These are phyloP conservation scores for Peucedramus taeniatus DNA, from an alignment of 2,113 vertebrate species.

Conservation along the genomic window DNA sequence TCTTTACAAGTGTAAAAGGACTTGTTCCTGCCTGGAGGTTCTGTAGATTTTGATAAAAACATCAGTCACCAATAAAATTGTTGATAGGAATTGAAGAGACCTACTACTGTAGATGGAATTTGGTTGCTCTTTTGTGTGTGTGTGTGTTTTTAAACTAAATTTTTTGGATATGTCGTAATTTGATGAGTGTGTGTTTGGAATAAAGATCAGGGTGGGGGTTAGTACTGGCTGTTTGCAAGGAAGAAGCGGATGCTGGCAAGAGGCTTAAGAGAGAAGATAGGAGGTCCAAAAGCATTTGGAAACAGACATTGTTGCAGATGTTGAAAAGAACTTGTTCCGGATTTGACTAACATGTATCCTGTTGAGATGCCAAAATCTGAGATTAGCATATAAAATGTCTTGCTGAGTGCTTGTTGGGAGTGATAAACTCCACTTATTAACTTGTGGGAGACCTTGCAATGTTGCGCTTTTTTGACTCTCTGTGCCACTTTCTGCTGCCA, in stretches of 20 bases:
- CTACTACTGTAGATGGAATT: neutral
- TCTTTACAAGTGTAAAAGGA: neutral
- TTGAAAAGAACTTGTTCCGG: conserved; percentile 5
- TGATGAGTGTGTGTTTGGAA: neutral
- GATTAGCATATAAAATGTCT: neutral
- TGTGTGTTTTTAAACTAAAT: neutral
- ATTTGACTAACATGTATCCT: neutral
- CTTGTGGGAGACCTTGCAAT: neutral
- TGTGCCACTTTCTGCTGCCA: neutral
- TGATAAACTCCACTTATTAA: neutral
- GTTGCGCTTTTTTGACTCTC: neutral
- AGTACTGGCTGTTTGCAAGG: neutral
- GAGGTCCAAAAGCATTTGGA: neutral
- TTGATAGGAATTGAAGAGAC: neutral
- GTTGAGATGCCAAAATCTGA: neutral
- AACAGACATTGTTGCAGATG: conserved; percentile 34
- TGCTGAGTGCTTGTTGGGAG: neutral
- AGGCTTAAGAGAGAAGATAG: neutral
- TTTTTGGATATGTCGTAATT: neutral
- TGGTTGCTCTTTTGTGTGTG: neutral
- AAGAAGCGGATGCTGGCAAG: neutral
- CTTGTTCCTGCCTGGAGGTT: neutral
- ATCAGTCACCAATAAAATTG: neutral
- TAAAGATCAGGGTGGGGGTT: neutral
- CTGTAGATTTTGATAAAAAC: neutral